Conservation (phyloP, 2,797 vertebrate species). For the Streptopelia turtur region DNA sequence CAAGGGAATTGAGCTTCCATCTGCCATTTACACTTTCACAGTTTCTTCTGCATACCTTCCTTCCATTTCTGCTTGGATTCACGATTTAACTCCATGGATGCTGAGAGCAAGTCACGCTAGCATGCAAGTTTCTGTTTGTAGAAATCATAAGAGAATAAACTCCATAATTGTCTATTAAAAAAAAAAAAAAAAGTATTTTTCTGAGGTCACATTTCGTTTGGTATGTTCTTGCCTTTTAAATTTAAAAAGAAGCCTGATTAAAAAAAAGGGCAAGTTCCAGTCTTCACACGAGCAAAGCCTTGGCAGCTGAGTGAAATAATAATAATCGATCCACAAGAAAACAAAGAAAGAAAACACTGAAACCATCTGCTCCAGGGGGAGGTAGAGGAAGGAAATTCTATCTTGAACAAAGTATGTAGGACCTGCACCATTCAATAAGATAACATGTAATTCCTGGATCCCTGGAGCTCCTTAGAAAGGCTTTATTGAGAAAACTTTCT, state of each 20-base stretch:
- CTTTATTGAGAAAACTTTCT: neutral
- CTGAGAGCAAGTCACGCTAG: neutral
- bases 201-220: neutral
- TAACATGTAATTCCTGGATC: conserved; percentile 6
- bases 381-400: neutral
- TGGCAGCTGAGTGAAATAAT: neutral
- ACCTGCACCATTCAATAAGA: conserved; percentile 11
- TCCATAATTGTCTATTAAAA: neutral
- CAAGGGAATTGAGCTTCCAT: neutral
- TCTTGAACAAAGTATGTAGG: conserved; percentile 5
- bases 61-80: neutral
- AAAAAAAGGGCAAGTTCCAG: neutral
- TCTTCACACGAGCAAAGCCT: neutral
- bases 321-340: conserved; percentile 24
- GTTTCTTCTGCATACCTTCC: neutral
- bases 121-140: neutral
- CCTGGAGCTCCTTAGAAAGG: conserved; percentile 22
- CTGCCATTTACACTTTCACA: conserved; percentile 5
- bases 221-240: neutral
- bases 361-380: neutral
- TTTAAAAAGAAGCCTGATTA: neutral
- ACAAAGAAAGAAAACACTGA: neutral
- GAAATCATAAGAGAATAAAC: neutral
- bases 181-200: neutral
- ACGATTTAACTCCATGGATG: neutral